Evolutionary conservation across 2,888 invertebrate species (phyloP).

Genomic region (Synanthedon myopaeformis): DNA sequence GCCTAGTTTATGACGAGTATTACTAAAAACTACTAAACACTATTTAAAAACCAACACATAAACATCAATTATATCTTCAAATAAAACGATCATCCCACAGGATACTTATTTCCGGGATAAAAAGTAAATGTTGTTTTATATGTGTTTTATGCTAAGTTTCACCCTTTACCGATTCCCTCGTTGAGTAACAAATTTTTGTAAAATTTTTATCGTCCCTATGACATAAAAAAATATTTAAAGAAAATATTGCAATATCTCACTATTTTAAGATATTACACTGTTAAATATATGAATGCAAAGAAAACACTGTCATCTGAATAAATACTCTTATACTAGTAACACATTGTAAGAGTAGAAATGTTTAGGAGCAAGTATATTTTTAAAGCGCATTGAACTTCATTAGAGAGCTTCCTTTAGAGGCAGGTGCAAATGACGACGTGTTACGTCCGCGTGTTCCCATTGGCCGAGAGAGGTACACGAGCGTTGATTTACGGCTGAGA

Average conservation of each 20-base stretch:
- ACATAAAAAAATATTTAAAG: conserved; percentile 1
- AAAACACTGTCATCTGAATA: not conserved
- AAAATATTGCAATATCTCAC: not conserved
- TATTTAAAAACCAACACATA: too few species aligned
- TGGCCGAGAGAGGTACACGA: conserved; percentile 36
- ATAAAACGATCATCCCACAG: too few species aligned
- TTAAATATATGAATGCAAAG: not conserved
- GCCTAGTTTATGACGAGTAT: too few species aligned
- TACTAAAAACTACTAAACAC: too few species aligned
- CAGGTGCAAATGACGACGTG: conserved; percentile 46
- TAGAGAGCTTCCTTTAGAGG: conserved; percentile 43
- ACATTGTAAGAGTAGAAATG: too few species aligned
- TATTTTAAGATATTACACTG: not conserved
- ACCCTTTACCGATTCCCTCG: too few species aligned
- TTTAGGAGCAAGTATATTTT: not conserved
- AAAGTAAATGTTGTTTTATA: too few species aligned
- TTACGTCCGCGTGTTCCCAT: conserved; percentile 22
- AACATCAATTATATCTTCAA: too few species aligned
- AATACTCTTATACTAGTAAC: too few species aligned
- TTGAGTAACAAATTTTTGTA: too few species aligned
- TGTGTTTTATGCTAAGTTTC: too few species aligned
- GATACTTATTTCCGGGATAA: too few species aligned
- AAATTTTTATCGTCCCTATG: not conserved
- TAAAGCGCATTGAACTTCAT: not conserved
- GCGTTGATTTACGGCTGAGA: conserved; percentile 40